These are phyloP conservation scores for Geotrupes spiniger DNA, from an alignment of 2,888 invertebrate genomes.

Conservation along the genomic window DNA sequence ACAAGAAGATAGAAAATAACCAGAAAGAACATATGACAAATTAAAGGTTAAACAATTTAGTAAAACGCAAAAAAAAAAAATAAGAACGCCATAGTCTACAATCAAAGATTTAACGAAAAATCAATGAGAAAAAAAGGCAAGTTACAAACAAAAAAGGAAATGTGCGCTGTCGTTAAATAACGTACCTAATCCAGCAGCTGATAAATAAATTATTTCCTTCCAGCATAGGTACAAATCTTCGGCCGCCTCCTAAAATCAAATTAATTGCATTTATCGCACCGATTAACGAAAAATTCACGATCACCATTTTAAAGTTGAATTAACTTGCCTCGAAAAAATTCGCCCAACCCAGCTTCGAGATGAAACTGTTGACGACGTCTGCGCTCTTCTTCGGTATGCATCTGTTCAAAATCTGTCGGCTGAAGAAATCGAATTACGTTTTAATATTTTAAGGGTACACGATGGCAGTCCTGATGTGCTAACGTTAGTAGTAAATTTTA, in stretches of 20 bases:
- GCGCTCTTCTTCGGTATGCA: conserved; percentile 52
- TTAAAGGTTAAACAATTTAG: too few relatives aligned
- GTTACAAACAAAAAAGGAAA: too few relatives aligned
- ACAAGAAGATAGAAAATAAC: too few relatives aligned
- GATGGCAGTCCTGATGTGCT: too few relatives aligned
- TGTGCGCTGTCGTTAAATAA: too few relatives aligned
- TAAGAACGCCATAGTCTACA: too few relatives aligned
- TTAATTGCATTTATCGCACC: neutral
- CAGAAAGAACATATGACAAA: too few relatives aligned
- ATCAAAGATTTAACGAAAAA: too few relatives aligned
- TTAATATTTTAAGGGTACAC: too few relatives aligned
- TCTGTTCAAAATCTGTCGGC: conserved; percentile 53
- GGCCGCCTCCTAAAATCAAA: conserved; percentile 53
- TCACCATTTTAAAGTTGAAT: neutral
- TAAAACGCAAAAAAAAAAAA: too few relatives aligned
- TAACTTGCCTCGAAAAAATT: conserved; percentile 53
- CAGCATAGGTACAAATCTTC: conserved; percentile 61
- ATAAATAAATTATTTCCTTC: conserved; percentile 59
- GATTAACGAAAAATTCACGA: neutral
- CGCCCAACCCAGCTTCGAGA: conserved; percentile 53
- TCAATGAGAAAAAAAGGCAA: too few relatives aligned
- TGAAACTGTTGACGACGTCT: conserved; percentile 47
- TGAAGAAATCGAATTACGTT: conserved; percentile 37
- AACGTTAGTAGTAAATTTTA: too few relatives aligned
- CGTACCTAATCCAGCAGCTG: conserved; percentile 59